Conservation (phyloP, 2,888 invertebrate species). For the Drosophila peninsularis region DNA sequence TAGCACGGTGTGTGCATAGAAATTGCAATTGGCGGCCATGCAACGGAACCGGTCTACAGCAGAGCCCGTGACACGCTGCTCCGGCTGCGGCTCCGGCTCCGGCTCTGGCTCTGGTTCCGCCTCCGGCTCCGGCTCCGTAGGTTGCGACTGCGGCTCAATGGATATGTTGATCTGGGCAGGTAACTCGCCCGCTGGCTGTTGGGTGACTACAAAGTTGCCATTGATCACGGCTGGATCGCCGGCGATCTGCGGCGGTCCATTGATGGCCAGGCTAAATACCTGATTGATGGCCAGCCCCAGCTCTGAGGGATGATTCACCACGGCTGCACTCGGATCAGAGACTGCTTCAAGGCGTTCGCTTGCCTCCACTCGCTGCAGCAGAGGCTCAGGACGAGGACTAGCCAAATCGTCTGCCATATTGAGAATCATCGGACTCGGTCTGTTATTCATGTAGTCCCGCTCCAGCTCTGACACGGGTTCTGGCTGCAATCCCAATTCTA, state of each 20-base stretch:
- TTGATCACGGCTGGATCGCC: slow-evolving; percentile 8
- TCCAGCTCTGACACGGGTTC: neutral
- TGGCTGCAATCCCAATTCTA: neutral
- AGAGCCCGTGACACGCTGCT: neutral
- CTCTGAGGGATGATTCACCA: slow-evolving; percentile 34
- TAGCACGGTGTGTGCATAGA: slow-evolving; percentile 64
- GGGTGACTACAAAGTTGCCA: slow-evolving; percentile 39
- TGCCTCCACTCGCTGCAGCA: neutral
- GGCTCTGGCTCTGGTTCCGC: no score
- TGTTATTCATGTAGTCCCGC: neutral
- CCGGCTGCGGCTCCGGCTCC: neutral
- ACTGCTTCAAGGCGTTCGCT: neutral
- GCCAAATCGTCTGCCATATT: slow-evolving; percentile 44
- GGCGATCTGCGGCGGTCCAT: neutral
- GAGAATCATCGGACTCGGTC: slow-evolving; percentile 37
- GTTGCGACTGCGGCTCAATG: slow-evolving; percentile 36
- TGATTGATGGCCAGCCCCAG: slow-evolving; percentile 67
- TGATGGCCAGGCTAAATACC: slow-evolving; percentile 46
- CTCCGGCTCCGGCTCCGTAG: neutral
- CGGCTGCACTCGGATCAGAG: neutral
- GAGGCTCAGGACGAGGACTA: slow-evolving; percentile 11
- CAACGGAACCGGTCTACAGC: slow-evolving; percentile 69
- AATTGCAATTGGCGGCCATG: slow-evolving; percentile 73
- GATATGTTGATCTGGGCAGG: slow-evolving; percentile 64
- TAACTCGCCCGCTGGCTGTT: neutral